phyloP scores from a whole-genome alignment of 1,140 invertebrate species.

The Andricus grossulariae region DNA sequence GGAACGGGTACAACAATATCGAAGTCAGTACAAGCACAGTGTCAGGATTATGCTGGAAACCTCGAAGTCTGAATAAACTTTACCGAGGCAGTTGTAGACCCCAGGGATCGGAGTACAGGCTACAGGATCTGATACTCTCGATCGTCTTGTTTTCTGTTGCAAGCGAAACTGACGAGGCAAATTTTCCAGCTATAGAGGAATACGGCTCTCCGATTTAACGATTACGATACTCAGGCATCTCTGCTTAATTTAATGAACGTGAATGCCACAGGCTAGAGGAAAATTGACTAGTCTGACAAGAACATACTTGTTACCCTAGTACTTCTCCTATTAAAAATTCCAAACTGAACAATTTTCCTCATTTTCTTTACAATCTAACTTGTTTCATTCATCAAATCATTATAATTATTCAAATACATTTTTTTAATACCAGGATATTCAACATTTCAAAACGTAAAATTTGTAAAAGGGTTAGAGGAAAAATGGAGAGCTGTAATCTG shows the following conservation, averaged over 20 bases:
- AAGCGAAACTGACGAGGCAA: constrained; percentile 8
- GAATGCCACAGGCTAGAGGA: not conserved
- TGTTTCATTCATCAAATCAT: no score
- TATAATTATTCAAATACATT: no score
- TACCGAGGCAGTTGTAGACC: not conserved
- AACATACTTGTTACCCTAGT: no score
- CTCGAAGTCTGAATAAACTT: constrained; percentile 18
- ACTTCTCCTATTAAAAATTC: no score
- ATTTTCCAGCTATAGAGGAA: constrained; percentile 6
- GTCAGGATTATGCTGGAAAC: constrained; percentile 4
- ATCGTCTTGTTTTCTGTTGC: constrained; percentile 19
- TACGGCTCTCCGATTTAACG: constrained; percentile 2
- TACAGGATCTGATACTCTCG: constrained; percentile 18
- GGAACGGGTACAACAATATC: not conserved
- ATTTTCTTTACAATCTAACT: no score
- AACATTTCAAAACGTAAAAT: no score
- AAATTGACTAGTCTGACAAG: not conserved
- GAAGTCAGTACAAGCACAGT: constrained; percentile 17
- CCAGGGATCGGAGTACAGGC: constrained; percentile 1
- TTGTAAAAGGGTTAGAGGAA: no score
- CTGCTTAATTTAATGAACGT: constrained; percentile 8
- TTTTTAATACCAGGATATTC: no score
- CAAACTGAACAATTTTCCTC: no score
- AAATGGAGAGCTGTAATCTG: no score
- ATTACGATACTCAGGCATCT: constrained; percentile 7